These are phyloP conservation scores for Nymphalis polychloros DNA, from an alignment of 2,888 invertebrate genomes.

Conservation along the genomic window DNA sequence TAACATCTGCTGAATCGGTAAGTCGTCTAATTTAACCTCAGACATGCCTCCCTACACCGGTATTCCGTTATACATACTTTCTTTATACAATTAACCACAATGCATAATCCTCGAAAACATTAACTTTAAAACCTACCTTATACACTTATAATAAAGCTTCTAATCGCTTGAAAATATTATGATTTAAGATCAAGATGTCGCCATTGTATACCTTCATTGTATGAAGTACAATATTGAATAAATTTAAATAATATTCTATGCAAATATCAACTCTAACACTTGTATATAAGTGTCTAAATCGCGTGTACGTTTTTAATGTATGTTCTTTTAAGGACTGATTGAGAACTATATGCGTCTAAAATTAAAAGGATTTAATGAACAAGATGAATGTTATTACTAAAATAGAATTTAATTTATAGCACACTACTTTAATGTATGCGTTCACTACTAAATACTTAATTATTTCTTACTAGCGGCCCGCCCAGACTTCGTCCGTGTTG, in stretches of 20 bases:
- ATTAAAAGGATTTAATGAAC: slow-evolving; percentile 23
- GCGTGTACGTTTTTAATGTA: background rate
- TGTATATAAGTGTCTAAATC: background rate
- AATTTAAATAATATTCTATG: background rate
- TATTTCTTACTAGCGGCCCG: too few species aligned
- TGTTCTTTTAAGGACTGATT: slow-evolving; percentile 10
- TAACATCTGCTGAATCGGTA: slow-evolving; percentile 36
- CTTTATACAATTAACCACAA: slow-evolving; percentile 10
- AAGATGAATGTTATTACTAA: slow-evolving; percentile 20
- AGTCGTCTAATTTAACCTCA: slow-evolving; percentile 44
- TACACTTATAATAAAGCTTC: background rate
- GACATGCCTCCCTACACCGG: slow-evolving; percentile 40
- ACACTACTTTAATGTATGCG: background rate
- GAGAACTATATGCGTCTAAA: slow-evolving; percentile 11
- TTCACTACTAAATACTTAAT: too few species aligned
- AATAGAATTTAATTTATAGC: slow-evolving; percentile 10
- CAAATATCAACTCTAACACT: background rate
- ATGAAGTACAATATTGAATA: slow-evolving; percentile 10
- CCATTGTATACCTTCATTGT: background rate
- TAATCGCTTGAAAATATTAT: background rate
- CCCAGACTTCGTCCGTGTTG: too few species aligned
- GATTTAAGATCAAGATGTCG: background rate
- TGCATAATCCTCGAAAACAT: background rate
- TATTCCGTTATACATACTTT: slow-evolving; percentile 28
- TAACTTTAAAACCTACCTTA: background rate